A percentile compares a stretch with the other conserved stretches of the same genome.
These are phyloP conservation scores for Ennomos quercinarius DNA, from an alignment of 2,888 invertebrate species.

Conservation along the genomic window DNA sequence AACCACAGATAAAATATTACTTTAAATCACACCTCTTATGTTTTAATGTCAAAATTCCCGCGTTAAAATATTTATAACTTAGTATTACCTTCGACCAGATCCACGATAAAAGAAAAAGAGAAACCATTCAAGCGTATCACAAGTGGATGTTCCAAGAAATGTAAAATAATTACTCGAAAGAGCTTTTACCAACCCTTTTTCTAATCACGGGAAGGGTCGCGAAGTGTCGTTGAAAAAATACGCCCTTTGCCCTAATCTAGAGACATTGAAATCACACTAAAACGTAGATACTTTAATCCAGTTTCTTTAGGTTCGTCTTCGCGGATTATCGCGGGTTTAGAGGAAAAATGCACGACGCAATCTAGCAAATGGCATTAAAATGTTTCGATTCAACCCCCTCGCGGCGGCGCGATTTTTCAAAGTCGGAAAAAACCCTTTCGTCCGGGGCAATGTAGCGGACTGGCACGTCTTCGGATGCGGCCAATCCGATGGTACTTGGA, in stretches of 20 bases:
- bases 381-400: slow-evolving; percentile 83
- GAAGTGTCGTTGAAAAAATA: slow-evolving; percentile 74
- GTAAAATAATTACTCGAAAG: slow-evolving; percentile 80
- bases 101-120: slow-evolving; percentile 53
- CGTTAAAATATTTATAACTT: no score
- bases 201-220: slow-evolving; percentile 72
- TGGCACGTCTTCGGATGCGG: slow-evolving; percentile 81
- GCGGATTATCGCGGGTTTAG: slow-evolving; percentile 80
- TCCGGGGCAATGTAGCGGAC: slow-evolving; percentile 80
- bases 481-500: slow-evolving; percentile 53
- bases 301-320: slow-evolving; percentile 62
- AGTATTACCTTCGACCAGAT: background rate
- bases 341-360: slow-evolving; percentile 84
- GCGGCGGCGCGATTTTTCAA: slow-evolving; percentile 81
- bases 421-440: slow-evolving; percentile 81
- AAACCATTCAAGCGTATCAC: slow-evolving; percentile 53
- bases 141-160: slow-evolving; percentile 59
- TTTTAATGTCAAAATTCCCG: no score
- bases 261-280: slow-evolving; percentile 80
- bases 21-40: no score
- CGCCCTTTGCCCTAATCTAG: slow-evolving; percentile 64
- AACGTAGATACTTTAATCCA: slow-evolving; percentile 82
- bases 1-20: no score
- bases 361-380: slow-evolving; percentile 86
- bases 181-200: slow-evolving; percentile 75